Evolutionary conservation across 2,888 invertebrate species (phyloP), one percentile per base, ranked within the genome.

Genomic region (Aphodius granarius): DNA sequence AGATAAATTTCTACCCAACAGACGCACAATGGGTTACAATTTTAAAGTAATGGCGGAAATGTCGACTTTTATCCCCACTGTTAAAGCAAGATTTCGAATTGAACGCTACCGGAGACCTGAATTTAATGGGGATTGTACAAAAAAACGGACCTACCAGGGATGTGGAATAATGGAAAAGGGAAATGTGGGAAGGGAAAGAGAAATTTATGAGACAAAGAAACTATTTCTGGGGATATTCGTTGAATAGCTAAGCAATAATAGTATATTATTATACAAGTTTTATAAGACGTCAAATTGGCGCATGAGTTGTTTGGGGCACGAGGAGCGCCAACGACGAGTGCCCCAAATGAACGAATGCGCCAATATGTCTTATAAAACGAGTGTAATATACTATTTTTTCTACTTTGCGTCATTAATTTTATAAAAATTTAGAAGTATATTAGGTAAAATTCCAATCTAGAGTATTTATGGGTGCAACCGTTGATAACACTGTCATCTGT

Each of bases 11-110:
- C 64, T 71, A 72, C 62, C 72, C 22, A n/a, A 71, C 66, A 43
- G 72, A 71, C 75, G 70, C 21, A 75, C 75, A 75, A 75, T 75
- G 75, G 74, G 75, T 22, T 43, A 72, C 75, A 66, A 64, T 66
- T 66, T 62, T 65, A 22, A 66, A 63, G 66, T 71, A 66, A 75
- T 22, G 75, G 66, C 21, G 21, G 71, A 71, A 72, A 20, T n/a
- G 64, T 72, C 43, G 75, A 66, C 72, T 75, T 75, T 75, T 75
- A 72, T 71, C 62, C 75, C 68, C 13, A 19, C 0, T 68, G n/a
- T 68, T 9, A 13, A 43, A 13, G 43, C 43, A 13, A 43, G 43
- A 43, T 43, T 43, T 43, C 9, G 43, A 43, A 43, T 43, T 43
- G 43, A 43, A 43, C 43, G 43, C 43, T 43, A 43, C 43, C 43